phyloP scores from a whole-genome alignment of 2,113 vertebrate species.

The Psittacus erithacus region DNA sequence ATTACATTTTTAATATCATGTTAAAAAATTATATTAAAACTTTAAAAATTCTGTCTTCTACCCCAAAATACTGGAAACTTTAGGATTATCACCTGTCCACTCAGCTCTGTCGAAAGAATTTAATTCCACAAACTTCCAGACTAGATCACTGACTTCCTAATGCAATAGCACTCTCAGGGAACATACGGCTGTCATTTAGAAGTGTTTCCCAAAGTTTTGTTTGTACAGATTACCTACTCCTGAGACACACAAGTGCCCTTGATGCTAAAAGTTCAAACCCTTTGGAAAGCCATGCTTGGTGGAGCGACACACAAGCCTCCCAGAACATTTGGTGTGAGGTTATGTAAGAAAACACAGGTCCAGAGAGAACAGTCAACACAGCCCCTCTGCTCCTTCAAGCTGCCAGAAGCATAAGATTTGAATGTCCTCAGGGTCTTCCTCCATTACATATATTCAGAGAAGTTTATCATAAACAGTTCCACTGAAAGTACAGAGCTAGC shows the following conservation, averaged over 20 bases:
- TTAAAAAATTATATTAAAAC: neutral
- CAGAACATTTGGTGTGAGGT: neutral
- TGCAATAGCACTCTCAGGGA: neutral
- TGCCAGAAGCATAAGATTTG: neutral
- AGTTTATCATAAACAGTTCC: neutral
- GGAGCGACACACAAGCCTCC: conserved; percentile 39
- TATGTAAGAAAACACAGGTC: neutral
- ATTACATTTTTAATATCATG: neutral
- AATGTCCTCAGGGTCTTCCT: neutral
- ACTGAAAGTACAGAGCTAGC: neutral
- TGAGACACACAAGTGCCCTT: conserved; percentile 2
- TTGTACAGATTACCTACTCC: conserved; percentile 20
- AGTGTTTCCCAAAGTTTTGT: conserved; percentile 13
- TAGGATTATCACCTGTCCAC: neutral
- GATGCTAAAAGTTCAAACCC: conserved; percentile 25
- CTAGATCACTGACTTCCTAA: conserved; percentile 5
- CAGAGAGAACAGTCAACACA: neutral
- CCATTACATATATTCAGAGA: neutral
- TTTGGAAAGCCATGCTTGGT: conserved; percentile 28
- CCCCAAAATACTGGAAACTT: neutral
- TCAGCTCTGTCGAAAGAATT: conserved; percentile 25
- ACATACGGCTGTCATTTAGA: conserved; percentile 43
- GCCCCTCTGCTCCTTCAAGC: conserved; percentile 15
- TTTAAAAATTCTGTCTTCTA: neutral
- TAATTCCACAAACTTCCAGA: neutral